A percentile compares a stretch with the other conserved stretches of the same genome.
Conservation (phyloP, 2,797 vertebrate genomes). For the Falco concolor region DNA sequence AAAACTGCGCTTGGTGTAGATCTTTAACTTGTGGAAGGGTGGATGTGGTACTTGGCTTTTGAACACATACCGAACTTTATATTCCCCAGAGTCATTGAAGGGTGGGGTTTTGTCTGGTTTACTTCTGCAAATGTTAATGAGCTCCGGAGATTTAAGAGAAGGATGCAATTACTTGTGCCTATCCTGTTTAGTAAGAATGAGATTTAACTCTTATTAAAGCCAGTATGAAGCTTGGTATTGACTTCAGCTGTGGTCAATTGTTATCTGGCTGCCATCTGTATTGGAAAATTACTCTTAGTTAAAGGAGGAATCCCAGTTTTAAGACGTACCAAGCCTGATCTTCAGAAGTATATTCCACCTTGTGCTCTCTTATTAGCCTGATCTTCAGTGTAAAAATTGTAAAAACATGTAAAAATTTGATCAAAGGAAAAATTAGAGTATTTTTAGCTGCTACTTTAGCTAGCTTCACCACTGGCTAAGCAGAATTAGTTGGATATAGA, state of each 20-base stretch:
- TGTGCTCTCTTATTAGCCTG: not conserved
- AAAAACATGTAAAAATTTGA: not conserved
- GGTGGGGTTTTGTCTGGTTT: not conserved
- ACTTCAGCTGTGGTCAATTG: not conserved
- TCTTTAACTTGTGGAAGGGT: not conserved
- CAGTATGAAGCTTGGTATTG: not conserved
- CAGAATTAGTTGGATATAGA: not conserved
- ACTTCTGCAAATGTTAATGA: not conserved
- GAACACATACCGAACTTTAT: not conserved
- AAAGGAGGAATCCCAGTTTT: not conserved
- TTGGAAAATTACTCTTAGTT: not conserved
- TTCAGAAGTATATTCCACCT: not conserved
- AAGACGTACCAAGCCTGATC: not conserved
- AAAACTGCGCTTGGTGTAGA: not conserved
- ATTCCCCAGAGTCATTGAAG: not conserved
- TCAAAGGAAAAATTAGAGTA: not conserved
- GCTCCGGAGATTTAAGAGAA: conserved; percentile 6
- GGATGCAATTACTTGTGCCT: conserved; percentile 14
- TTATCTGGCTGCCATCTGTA: not conserved
- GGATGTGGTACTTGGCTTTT: not conserved
- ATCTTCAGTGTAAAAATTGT: not conserved
- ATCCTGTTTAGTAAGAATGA: not conserved
- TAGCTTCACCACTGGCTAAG: not conserved
- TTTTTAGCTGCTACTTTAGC: not conserved
- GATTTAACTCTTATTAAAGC: conserved; percentile 30